A percentile compares a stretch with the other conserved stretches of the same genome.
These are phyloP conservation scores for Cheumatopsyche charites DNA, from an alignment of 1,140 invertebrate genomes.

Conservation along the genomic window DNA sequence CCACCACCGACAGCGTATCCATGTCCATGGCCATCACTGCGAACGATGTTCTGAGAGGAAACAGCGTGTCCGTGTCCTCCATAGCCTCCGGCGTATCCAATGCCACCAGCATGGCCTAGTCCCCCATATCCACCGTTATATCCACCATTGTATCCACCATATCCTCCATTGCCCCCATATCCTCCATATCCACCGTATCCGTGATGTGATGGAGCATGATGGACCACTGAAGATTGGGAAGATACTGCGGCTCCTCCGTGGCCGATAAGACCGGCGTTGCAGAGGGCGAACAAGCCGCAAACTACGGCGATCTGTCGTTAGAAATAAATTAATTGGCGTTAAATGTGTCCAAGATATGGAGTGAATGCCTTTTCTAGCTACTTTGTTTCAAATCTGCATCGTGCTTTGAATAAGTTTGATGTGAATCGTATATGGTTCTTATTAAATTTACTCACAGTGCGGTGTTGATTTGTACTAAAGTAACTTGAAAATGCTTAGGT, in stretches of 20 bases:
- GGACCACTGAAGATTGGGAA: constrained; percentile 55
- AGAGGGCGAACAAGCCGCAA: constrained; percentile 53
- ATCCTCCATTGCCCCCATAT: constrained; percentile 22
- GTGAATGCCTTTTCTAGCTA: too few species aligned
- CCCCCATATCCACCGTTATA: constrained; percentile 8
- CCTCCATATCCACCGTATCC: constrained; percentile 26
- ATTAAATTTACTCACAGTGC: not conserved
- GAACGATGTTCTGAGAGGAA: constrained; percentile 34
- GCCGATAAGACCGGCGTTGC: constrained; percentile 55
- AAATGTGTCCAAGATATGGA: too few species aligned
- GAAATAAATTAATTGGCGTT: not conserved
- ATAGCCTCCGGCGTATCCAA: constrained; percentile 29
- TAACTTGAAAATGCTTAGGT: too few species aligned
- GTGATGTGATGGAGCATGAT: constrained; percentile 50
- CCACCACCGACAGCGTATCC: constrained; percentile 44
- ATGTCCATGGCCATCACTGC: constrained; percentile 39
- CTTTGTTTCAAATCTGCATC: too few species aligned
- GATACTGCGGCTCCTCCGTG: constrained; percentile 54
- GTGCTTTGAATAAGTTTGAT: too few species aligned
- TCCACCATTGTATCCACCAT: constrained; percentile 10
- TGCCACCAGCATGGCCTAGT: constrained; percentile 5
- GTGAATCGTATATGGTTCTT: too few species aligned
- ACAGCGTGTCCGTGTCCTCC: constrained; percentile 44
- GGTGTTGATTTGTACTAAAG: too few species aligned
- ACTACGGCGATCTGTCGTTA: constrained; percentile 23